These are phyloP conservation scores for Nephrotoma appendiculata DNA, from an alignment of 2,888 invertebrate species.

Conservation along the genomic window DNA sequence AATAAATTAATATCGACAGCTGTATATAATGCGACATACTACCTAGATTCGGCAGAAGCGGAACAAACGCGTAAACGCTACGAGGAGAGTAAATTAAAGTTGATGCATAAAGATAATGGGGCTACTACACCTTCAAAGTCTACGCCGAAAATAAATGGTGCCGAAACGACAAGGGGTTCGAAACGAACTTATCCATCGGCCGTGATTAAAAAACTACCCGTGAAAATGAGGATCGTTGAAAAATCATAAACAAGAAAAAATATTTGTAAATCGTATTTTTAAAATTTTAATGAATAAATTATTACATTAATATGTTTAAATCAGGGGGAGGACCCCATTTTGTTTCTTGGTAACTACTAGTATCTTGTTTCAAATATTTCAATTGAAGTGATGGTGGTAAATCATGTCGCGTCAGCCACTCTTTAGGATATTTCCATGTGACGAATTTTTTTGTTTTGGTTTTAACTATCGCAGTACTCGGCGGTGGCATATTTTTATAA, in stretches of 20 bases:
- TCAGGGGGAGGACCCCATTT: neutral
- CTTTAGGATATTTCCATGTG: slow-evolving; percentile 6
- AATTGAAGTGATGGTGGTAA: slow-evolving; percentile 17
- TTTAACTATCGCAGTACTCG: neutral
- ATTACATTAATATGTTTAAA: slow-evolving; percentile 12
- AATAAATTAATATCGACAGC: slow-evolving; percentile 4
- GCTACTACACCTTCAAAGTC: neutral
- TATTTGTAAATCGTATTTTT: neutral
- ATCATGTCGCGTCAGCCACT: neutral
- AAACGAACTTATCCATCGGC: neutral
- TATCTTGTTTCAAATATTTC: slow-evolving; percentile 11
- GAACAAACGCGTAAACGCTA: neutral
- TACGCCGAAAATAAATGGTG: neutral
- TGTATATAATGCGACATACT: neutral
- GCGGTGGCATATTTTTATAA: neutral
- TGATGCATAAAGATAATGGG: neutral
- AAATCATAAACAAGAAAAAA: slow-evolving; percentile 15
- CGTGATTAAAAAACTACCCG: slow-evolving; percentile 16
- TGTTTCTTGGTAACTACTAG: neutral
- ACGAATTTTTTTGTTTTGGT: neutral
- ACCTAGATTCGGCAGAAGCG: neutral
- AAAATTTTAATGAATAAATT: slow-evolving; percentile 2
- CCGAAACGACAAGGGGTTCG: neutral
- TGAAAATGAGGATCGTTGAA: slow-evolving; percentile 21
- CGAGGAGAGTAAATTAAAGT: neutral